Evolutionary conservation across 53 echinoderm and acorn worm genomes (phyloP).

Genomic region (Mesocentrotus franciscanus): DNA sequence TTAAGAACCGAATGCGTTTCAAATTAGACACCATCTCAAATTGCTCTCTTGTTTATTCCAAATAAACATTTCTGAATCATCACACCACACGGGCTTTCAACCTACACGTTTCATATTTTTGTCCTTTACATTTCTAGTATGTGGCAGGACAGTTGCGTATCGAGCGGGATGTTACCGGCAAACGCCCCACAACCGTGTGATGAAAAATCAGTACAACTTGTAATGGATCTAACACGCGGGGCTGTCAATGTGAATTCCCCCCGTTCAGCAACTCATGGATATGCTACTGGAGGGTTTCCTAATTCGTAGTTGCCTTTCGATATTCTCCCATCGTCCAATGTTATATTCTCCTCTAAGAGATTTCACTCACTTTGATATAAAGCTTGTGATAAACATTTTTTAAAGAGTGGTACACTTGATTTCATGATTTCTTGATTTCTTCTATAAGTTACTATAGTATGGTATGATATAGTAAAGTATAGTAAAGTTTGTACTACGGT

Average conservation of each 20-base stretch:
- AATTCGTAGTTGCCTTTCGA: too few relatives aligned
- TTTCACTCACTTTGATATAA: too few relatives aligned
- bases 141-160: neutral
- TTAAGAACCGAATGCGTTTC: constrained; percentile 20
- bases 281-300: neutral
- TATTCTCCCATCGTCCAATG: too few relatives aligned
- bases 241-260: neutral
- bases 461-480: too few relatives aligned
- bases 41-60: neutral
- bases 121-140: neutral
- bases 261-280: neutral
- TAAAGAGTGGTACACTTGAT: too few relatives aligned
- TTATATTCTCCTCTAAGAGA: too few relatives aligned
- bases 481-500: too few relatives aligned
- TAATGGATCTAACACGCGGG: too few relatives aligned
- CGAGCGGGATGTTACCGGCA: neutral
- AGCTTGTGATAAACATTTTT: too few relatives aligned
- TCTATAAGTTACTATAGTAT: too few relatives aligned
- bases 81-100: neutral
- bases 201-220: neutral
- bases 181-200: neutral
- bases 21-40: constrained; percentile 10
- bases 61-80: neutral
- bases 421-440: too few relatives aligned
- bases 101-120: neutral